Conservation (phyloP, 92 coral and sea anemone genomes). For the Umimayanthus chanpuru region DNA sequence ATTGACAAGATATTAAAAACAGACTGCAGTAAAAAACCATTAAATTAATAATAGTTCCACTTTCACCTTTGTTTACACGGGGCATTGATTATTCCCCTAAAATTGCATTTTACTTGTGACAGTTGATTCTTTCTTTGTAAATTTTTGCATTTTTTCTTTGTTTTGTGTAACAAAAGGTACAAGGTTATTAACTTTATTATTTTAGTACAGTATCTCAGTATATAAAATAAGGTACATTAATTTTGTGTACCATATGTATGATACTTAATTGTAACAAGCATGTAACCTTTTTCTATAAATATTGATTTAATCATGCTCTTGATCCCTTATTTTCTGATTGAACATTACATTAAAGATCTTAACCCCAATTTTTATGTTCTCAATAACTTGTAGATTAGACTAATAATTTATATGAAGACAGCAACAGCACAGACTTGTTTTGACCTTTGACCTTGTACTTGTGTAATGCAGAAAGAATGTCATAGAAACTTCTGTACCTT, state of each 20-base stretch:
- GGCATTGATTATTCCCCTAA: not conserved
- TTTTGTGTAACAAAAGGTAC: no score
- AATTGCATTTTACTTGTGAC: not conserved
- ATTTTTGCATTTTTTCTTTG: no score
- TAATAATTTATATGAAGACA: not conserved
- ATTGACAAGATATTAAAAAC: not conserved
- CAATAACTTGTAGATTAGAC: not conserved
- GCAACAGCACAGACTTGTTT: not conserved
- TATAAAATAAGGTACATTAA: no score
- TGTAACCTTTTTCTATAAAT: no score
- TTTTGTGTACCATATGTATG: no score
- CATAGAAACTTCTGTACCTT: not conserved
- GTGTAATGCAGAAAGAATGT: not conserved
- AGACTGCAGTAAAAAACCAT: no score
- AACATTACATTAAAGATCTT: not conserved
- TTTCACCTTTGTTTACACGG: not conserved
- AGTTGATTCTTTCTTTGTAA: not conserved
- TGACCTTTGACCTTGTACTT: conserved; percentile 14
- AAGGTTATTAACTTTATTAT: no score
- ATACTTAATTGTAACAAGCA: no score
- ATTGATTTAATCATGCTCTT: not conserved
- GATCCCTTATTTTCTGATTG: not conserved
- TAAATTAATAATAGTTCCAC: no score
- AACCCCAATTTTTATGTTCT: not conserved
- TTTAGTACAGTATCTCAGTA: no score